phyloP scores from a whole-genome alignment of 2,888 invertebrate species.

The Athetis lepigone region DNA sequence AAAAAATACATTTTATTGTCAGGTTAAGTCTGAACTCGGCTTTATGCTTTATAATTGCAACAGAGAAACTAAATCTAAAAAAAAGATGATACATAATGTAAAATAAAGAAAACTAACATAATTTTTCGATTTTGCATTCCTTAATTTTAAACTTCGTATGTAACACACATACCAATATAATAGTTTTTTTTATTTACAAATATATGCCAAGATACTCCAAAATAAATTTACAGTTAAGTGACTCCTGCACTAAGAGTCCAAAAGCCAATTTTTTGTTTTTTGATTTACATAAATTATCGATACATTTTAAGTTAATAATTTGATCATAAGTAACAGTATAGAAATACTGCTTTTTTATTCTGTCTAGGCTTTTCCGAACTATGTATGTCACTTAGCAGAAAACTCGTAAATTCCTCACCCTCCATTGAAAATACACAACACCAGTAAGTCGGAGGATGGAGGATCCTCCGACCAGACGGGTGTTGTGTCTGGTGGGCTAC shows the following conservation, averaged over 20 bases:
- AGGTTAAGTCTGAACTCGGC: too few species aligned
- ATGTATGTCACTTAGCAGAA: too few species aligned
- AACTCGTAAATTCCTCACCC: too few species aligned
- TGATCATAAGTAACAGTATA: constrained; percentile 26
- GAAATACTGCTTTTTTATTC: neutral
- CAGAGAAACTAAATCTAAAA: neutral
- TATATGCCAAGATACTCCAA: constrained; percentile 19
- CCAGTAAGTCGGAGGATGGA: too few species aligned
- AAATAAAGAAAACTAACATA: constrained; percentile 11
- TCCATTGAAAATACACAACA: too few species aligned
- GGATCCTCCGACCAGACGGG: too few species aligned
- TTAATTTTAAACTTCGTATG: neutral
- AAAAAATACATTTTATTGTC: too few species aligned
- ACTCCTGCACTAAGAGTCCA: neutral
- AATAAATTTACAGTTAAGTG: constrained; percentile 27
- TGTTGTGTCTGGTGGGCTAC: too few species aligned
- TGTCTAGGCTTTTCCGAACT: neutral
- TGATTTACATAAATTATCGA: constrained; percentile 16
- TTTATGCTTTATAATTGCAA: neutral
- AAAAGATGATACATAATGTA: neutral
- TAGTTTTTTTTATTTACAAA: constrained; percentile 31
- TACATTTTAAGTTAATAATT: constrained; percentile 10
- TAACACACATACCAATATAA: constrained; percentile 12
- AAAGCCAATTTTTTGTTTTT: neutral
- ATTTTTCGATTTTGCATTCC: neutral